Conservation (phyloP, 2,797 vertebrate species). For the Ctenochaetus hawaiiensis region DNA sequence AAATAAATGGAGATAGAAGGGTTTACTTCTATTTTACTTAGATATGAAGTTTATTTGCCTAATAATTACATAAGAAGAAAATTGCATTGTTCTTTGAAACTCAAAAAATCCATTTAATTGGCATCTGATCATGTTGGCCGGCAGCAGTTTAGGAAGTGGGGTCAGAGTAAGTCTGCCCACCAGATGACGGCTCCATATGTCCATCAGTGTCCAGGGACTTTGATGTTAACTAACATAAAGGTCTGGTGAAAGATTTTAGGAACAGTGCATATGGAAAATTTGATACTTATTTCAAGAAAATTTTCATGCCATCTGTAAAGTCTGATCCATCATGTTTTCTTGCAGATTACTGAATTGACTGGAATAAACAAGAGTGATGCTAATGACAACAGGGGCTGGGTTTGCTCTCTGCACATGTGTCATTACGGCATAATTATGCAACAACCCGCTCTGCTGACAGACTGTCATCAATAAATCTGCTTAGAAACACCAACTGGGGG, state of each 20-base stretch:
- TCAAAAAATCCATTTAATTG: conserved; percentile 7
- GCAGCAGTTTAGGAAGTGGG: conserved; percentile 42
- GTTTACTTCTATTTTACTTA: background rate
- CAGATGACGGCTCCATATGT: conserved; percentile 60
- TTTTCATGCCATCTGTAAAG: background rate
- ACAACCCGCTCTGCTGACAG: conserved; percentile 50
- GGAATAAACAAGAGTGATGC: conserved; percentile 30
- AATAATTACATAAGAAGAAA: background rate
- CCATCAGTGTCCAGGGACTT: conserved; percentile 30
- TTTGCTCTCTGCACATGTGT: conserved; percentile 37
- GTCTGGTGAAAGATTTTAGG: conserved; percentile 5
- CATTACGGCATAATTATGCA: conserved; percentile 63
- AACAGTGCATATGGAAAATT: background rate
- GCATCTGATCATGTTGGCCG: conserved; percentile 12
- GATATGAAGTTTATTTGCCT: background rate
- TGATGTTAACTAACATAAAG: conserved; percentile 18
- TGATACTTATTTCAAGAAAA: background rate
- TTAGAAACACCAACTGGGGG: conserved; percentile 62
- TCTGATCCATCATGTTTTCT: conserved; percentile 21
- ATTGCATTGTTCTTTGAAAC: conserved; percentile 39
- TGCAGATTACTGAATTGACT: conserved; percentile 44
- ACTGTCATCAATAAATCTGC: conserved; percentile 69
- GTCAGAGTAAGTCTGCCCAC: conserved; percentile 40
- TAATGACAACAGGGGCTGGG: conserved; percentile 10
- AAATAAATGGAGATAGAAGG: background rate